A percentile compares a stretch with the other conserved stretches of the same genome.
Conservation (phyloP, 2,113 vertebrate genomes). For the Rallus limicola region DNA sequence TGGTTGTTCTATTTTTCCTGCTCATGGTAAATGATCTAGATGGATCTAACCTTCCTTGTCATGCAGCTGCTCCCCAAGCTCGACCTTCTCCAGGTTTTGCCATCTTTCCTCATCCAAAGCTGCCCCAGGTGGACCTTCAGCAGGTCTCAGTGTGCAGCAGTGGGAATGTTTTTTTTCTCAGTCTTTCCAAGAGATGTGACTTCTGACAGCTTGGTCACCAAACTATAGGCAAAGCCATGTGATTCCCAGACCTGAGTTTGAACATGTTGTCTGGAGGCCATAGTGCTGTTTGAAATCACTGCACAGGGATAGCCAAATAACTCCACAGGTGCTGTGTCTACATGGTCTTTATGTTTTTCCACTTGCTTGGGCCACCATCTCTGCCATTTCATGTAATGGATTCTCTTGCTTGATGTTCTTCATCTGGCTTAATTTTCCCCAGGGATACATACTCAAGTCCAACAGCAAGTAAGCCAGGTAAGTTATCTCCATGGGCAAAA, state of each 20-base stretch:
- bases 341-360: not conserved
- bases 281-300: not conserved
- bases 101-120: not conserved
- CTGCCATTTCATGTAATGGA: not conserved
- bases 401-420: not conserved
- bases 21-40: not conserved
- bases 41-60: not conserved
- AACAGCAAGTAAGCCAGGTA: not conserved
- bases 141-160: not conserved
- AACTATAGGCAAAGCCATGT: not conserved
- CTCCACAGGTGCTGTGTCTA: not conserved
- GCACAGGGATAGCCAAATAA: not conserved
- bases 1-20: not conserved
- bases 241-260: not conserved
- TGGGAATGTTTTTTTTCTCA: not conserved
- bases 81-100: not conserved
- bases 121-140: not conserved
- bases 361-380: not conserved
- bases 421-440: not conserved
- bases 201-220: not conserved
- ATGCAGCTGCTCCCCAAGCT: rapidly evolving
- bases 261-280: rapidly evolving
- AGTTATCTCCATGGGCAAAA: not conserved
- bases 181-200: not conserved
- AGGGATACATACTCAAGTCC: not conserved